These are phyloP conservation scores for Porites lutea DNA, from an alignment of 64 coral and sea anemone genomes.

Conservation along the genomic window DNA sequence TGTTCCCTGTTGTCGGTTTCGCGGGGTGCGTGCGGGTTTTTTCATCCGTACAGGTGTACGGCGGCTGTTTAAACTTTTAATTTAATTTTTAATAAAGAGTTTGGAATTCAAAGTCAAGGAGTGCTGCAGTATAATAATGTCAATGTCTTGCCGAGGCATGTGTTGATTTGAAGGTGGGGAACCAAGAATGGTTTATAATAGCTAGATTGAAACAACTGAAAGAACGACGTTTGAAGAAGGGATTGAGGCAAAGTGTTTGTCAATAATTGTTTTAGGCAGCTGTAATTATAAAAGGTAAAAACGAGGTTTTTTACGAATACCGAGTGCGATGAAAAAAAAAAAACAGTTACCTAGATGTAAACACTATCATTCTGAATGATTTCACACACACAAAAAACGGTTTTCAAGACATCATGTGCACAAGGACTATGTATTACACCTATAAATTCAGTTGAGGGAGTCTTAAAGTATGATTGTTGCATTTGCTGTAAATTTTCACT, in stretches of 20 bases:
- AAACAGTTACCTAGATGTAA: conserved; percentile 9
- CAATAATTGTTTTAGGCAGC: conserved; percentile 46
- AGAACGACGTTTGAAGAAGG: background rate
- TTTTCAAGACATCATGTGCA: background rate
- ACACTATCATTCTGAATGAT: conserved; percentile 36
- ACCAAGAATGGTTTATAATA: background rate
- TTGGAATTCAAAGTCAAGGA: conserved; percentile 52
- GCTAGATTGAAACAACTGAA: conserved; percentile 30
- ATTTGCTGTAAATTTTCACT: too few species aligned
- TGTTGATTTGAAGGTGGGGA: conserved; percentile 39
- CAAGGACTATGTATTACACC: too few species aligned
- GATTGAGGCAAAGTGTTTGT: conserved; percentile 27
- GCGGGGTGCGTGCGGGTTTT: background rate
- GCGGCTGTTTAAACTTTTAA: conserved; percentile 62
- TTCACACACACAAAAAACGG: background rate
- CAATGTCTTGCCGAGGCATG: conserved; percentile 41
- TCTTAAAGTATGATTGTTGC: too few species aligned
- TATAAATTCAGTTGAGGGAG: too few species aligned
- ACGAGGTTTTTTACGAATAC: background rate
- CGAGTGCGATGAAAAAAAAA: background rate
- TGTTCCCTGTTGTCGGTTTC: conserved; percentile 4
- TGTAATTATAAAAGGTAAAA: background rate
- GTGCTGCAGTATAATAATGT: conserved; percentile 44
- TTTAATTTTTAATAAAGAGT: conserved; percentile 64
- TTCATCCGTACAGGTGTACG: conserved; percentile 28